Conservation (phyloP, 2,797 vertebrate genomes). For the Pangasius larnaudii region DNA sequence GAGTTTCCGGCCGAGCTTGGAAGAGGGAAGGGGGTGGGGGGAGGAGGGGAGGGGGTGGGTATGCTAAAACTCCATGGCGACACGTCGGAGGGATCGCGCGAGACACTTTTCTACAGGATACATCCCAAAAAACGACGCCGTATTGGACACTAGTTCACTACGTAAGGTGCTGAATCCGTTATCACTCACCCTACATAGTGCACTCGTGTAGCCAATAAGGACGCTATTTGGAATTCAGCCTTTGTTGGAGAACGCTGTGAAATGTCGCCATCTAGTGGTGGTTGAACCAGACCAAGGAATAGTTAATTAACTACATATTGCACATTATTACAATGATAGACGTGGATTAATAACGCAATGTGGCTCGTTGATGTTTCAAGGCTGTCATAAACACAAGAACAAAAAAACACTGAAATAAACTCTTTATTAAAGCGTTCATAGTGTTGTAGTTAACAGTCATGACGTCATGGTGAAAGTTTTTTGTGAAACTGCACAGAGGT, state of each 20-base stretch:
- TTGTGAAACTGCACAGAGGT: neutral
- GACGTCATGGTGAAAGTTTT: neutral
- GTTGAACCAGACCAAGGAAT: neutral
- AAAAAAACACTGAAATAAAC: neutral
- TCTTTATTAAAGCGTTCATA: neutral
- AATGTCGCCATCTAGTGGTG: constrained; percentile 39
- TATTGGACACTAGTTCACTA: neutral
- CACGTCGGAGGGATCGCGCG: constrained; percentile 31
- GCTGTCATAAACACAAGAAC: neutral
- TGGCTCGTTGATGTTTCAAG: neutral
- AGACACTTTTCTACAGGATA: neutral
- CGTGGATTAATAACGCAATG: neutral
- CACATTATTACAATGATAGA: neutral
- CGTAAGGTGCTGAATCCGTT: neutral
- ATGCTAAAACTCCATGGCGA: constrained; percentile 37
- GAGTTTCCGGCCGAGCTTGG: constrained; percentile 30
- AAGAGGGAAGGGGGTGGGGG: too few species aligned
- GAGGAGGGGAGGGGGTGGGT: neutral
- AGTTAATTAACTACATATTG: neutral
- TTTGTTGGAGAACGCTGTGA: neutral
- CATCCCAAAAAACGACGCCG: constrained; percentile 2
- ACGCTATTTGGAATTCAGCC: neutral
- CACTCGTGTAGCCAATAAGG: neutral
- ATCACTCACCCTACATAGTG: neutral
- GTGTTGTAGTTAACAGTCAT: neutral